Evolutionary conservation across 1,140 invertebrate species (phyloP).

Genomic region (Brachionus manjavacas): DNA sequence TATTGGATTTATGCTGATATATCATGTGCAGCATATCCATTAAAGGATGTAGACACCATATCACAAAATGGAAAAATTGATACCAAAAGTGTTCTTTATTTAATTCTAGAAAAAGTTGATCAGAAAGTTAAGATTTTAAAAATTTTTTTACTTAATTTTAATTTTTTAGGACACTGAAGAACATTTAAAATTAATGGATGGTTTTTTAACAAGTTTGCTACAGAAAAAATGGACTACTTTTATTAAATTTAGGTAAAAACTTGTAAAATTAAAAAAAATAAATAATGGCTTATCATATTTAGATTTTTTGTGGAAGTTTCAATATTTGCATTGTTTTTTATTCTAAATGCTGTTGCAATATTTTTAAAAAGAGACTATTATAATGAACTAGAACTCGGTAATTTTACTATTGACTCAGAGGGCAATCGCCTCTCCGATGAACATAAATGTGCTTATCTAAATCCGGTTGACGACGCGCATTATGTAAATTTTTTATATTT

Average conservation of each 20-base stretch:
- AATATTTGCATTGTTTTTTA: constrained; percentile 79
- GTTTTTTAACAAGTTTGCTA: constrained; percentile 82
- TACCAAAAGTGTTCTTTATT: constrained; percentile 84
- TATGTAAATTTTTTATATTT: constrained; percentile 24
- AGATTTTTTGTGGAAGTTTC: constrained; percentile 88
- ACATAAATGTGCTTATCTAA: constrained; percentile 45
- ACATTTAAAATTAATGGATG: constrained; percentile 91
- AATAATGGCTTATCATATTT: constrained; percentile 43
- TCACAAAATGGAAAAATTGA: constrained; percentile 81
- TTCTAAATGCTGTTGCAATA: constrained; percentile 78
- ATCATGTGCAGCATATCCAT: constrained; percentile 89
- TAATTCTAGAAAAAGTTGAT: constrained; percentile 93
- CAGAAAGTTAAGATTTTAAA: constrained; percentile 43
- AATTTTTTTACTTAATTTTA: not conserved
- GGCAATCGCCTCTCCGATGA: constrained; percentile 45
- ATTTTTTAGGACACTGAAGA: constrained; percentile 75
- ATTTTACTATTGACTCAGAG: constrained; percentile 42
- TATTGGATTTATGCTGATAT: constrained; percentile 82
- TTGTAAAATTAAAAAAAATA: not conserved
- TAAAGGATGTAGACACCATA: constrained; percentile 93
- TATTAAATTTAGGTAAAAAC: constrained; percentile 71
- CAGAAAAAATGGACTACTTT: constrained; percentile 97
- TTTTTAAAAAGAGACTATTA: constrained; percentile 60
- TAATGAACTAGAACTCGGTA: constrained; percentile 55
- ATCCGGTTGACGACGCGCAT: constrained; percentile 25